Evolutionary conservation across 2,113 vertebrate species (phyloP).

Genomic region (Otocyon megalotis): DNA sequence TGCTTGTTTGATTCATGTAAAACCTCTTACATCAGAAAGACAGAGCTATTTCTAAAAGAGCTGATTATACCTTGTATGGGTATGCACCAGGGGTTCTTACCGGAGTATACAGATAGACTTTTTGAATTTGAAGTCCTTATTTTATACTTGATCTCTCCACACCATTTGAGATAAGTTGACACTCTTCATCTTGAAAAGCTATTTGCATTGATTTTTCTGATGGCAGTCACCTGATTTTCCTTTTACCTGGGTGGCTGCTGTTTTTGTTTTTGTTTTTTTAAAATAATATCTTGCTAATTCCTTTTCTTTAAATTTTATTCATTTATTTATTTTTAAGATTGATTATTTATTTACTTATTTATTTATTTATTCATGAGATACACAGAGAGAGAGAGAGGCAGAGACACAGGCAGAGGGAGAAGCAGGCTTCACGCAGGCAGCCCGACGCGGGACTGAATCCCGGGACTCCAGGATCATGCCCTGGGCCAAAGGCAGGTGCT

Average conservation of each 20-base stretch:
- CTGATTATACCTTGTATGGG: not conserved
- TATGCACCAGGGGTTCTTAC: not conserved
- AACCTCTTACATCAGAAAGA: not conserved
- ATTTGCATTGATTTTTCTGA: not conserved
- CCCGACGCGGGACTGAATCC: too few species aligned
- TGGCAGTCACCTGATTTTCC: not conserved
- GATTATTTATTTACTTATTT: too few species aligned
- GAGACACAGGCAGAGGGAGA: too few species aligned
- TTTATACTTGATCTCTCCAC: not conserved
- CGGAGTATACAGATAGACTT: not conserved
- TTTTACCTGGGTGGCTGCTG: not conserved
- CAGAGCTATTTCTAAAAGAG: not conserved
- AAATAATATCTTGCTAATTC: not conserved
- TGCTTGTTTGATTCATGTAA: not conserved
- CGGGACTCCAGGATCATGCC: too few species aligned
- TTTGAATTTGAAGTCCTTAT: conserved; percentile 2
- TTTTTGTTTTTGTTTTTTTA: not conserved
- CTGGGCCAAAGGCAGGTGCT: too few species aligned
- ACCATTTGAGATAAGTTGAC: not conserved
- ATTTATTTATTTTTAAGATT: too few species aligned
- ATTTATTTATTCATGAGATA: too few species aligned
- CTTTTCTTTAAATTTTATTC: too few species aligned
- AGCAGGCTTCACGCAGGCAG: too few species aligned
- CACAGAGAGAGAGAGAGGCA: too few species aligned
- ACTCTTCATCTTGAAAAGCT: not conserved